Evolutionary conservation across 2,797 vertebrate species (phyloP).

Genomic region (Buphagus erythrorhynchus): DNA sequence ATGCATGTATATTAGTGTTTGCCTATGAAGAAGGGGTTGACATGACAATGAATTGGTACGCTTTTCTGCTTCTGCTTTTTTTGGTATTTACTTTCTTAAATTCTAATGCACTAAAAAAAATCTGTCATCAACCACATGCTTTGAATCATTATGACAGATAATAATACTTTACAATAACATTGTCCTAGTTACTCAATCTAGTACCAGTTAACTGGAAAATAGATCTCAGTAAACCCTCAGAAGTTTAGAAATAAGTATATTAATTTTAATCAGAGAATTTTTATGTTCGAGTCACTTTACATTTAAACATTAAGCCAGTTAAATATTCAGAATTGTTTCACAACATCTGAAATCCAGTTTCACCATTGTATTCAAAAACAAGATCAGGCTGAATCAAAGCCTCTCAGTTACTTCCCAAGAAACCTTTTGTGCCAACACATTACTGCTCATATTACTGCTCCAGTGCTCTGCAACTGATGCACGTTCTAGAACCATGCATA

Average conservation of each 20-base stretch:
- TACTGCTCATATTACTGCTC: not conserved
- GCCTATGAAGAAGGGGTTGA: not conserved
- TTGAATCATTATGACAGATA: not conserved
- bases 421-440: not conserved
- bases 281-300: not conserved
- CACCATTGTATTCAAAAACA: not conserved
- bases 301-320: not conserved
- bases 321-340: not conserved
- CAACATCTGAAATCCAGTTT: not conserved
- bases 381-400: not conserved
- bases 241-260: not conserved
- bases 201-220: not conserved
- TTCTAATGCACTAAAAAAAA: not conserved
- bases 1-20: not conserved
- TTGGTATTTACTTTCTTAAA: not conserved
- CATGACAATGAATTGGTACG: not conserved
- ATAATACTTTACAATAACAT: not conserved
- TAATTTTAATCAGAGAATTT: not conserved
- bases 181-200: not conserved
- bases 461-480: not conserved
- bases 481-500: not conserved
- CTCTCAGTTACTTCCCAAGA: not conserved
- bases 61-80: not conserved
- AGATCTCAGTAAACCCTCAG: not conserved
- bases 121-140: not conserved